These are phyloP conservation scores for Anarrhichthys ocellatus DNA, from an alignment of 2,113 vertebrate species.

Conservation along the genomic window DNA sequence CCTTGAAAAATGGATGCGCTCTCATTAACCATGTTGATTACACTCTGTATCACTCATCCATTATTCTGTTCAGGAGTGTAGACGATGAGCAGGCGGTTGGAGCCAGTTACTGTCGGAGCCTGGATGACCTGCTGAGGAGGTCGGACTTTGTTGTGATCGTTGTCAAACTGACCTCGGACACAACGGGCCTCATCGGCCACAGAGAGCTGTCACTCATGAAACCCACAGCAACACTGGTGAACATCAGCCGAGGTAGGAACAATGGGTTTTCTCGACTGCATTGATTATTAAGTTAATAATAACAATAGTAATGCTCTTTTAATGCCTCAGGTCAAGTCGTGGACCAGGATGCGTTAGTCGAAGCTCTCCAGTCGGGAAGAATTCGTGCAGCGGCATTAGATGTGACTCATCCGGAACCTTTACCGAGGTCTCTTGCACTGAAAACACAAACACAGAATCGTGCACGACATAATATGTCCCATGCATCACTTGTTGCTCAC, in stretches of 20 bases:
- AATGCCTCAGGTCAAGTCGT: conserved; percentile 69
- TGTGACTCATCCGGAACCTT: conserved; percentile 78
- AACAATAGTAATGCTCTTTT: neutral
- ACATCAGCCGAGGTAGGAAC: conserved; percentile 63
- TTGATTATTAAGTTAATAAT: neutral
- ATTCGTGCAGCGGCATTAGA: conserved; percentile 74
- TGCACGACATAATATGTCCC: too few relatives aligned
- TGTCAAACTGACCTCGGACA: conserved; percentile 41
- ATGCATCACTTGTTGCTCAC: neutral
- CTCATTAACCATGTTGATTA: neutral
- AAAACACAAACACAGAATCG: neutral
- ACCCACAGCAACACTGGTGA: conserved; percentile 57
- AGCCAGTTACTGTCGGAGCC: conserved; percentile 25
- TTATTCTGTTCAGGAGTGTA: conserved; percentile 5
- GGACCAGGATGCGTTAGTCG: conserved; percentile 76
- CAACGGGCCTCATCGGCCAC: conserved; percentile 34
- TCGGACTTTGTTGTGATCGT: conserved; percentile 52
- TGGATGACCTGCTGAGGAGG: conserved; percentile 50
- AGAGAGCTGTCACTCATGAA: conserved; percentile 64
- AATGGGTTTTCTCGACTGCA: neutral
- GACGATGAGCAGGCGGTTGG: conserved; percentile 29
- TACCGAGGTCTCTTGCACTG: conserved; percentile 75
- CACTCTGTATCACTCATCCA: neutral
- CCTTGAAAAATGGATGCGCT: too few relatives aligned
- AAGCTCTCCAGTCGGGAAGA: conserved; percentile 67